Base-by-base conservation (phyloP, 2,888 invertebrate genomes). In the Perizoma affinitatum region DNA sequence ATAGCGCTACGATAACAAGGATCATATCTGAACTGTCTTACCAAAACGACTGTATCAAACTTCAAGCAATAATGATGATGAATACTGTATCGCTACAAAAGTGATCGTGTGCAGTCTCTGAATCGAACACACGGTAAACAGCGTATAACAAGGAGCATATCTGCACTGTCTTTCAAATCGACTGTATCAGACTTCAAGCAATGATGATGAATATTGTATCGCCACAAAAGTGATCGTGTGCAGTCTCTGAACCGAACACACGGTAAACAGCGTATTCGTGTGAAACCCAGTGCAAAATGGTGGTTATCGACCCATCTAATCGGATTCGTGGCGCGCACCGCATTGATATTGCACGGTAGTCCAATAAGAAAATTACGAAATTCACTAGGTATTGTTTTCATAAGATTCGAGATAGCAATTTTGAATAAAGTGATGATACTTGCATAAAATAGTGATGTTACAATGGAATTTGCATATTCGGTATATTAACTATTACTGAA, bases 281-380 rank as follows among this genome's bases (percentile, higher is more conserved):
- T 78, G 81, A 84, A 83, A 71, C 74, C 72, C 67, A 68, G 73
- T 73, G 75, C 74, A 63, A 69, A 67, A 58, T 66, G 70, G 68
- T 65, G 55, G 58, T 54, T 53, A 62, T 86, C 83, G 74, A 72
- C 63, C 65, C 77, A 84, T 83, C 82, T 84, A 82, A 86, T 86
- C 83, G 73, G 74, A 75, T 76, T 75, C 79, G 68, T 75, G 67
- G 72, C 69, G 66, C 74, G 78, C 76, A 73, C 73, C 58, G 78
- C 78, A 79, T 82, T 78, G 81, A 83, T 83, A 82, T 78, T 79
- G 79, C 79, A 80, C 76, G 74, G 80, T 78, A 80, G 69, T 3
- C 80, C 71, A 76, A 76, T 75, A 76, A 78, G 77, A 76, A 79
- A 80, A 76, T 80, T 78, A 73, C 74, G 62, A 72, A 75, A 76